Base-by-base conservation (phyloP, 2,797 vertebrate genomes). In the Rhinichthys osculus region DNA sequence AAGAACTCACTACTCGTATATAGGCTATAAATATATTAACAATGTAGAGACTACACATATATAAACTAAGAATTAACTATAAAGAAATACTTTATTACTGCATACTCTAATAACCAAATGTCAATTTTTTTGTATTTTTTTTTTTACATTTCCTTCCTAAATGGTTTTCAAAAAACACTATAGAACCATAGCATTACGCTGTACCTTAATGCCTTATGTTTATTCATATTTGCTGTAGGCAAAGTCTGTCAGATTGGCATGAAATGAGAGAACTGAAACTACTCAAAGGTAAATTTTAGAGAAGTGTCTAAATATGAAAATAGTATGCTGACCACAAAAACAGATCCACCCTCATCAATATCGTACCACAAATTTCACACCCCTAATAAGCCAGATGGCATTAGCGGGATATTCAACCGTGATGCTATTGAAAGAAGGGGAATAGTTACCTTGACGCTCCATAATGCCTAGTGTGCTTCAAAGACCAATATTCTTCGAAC, bases 201-300 rank as follows among this genome's bases (percentile, higher is more conserved):
- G 33, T 76, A 82, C 38, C 57, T 40, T 52, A 50, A 62, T 83
- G 70, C 83, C 80, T 87, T 81, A 50, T 40, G 17, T 83, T 74
- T 83, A 59, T 47, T 78, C 62, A 27, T 62, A 62, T 16, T 50
- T 62, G 21, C 52, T 62, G 52, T 33, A n/a, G n/a, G 62, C 33
- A 27, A 16, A 66, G 5, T 27, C 13, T 33, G 19, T 59, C 10
- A 2, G 38, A 38, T 70, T 44, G 44, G 69, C 7, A 44, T 52
- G 66, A n/a, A 73, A 35, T 69, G 23, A 38, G 40, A 54, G 78
- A 82, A 87, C 72, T 82, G 71, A 85, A 87, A 85, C 71, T 81
- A 3, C 21, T 52, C 17, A 5, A 35, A 71, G 5, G 21, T 73
- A 30, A 3, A 27, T 40, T 72, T 76, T 74, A 42, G 73, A 50